Evolutionary conservation across 2,888 invertebrate species (phyloP).

Genomic region (Drosophila prolongata): DNA sequence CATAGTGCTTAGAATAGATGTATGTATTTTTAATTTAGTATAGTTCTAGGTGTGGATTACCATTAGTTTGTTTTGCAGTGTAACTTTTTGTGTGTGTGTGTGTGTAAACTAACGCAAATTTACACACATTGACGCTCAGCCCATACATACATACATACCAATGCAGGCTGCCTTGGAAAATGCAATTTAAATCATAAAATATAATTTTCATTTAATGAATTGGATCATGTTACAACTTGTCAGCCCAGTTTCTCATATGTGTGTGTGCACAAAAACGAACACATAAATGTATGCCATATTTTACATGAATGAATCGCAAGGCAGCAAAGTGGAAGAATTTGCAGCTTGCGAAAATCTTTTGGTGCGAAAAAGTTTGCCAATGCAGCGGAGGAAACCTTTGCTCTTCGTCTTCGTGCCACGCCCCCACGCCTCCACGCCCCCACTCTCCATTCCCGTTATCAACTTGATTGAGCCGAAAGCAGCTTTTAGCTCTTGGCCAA

Average conservation of each 20-base stretch:
- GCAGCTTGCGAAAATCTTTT: constrained; percentile 42
- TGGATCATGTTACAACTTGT: constrained; percentile 59
- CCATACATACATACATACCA: not conserved
- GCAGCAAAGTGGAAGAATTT: constrained; percentile 58
- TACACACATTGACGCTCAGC: not conserved
- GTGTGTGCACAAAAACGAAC: constrained; percentile 4
- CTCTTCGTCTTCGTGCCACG: not conserved
- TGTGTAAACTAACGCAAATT: not conserved
- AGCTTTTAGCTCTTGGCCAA: constrained; percentile 37
- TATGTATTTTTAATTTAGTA: too few relatives aligned
- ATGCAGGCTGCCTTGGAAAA: constrained; percentile 41
- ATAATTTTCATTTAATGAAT: constrained; percentile 75
- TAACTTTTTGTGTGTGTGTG: too few relatives aligned
- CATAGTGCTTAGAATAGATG: too few relatives aligned
- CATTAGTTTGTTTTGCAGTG: too few relatives aligned
- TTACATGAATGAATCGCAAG: constrained; percentile 64
- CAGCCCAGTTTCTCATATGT: constrained; percentile 6
- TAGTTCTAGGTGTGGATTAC: too few relatives aligned
- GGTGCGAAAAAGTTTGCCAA: constrained; percentile 35
- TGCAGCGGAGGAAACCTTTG: constrained; percentile 17
- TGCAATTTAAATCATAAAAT: constrained; percentile 76
- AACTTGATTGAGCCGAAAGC: constrained; percentile 67
- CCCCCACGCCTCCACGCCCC: too few relatives aligned
- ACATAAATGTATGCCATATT: constrained; percentile 48
- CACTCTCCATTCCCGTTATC: constrained; percentile 21